Base-by-base conservation (phyloP, 2,888 invertebrate genomes). In the Heliconius charithonia region DNA sequence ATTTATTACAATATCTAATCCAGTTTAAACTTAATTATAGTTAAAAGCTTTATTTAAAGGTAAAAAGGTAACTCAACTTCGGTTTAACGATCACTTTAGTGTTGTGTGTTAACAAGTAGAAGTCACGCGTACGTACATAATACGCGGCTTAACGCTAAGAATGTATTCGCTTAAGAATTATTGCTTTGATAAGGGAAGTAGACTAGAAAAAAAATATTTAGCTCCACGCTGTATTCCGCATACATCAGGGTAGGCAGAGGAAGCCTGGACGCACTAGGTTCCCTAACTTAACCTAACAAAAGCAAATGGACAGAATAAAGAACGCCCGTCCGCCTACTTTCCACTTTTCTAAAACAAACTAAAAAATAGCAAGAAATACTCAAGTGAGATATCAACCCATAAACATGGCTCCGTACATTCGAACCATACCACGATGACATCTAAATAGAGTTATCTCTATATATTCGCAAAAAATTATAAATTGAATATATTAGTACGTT, bases 51-150 rank as follows among this genome's bases (percentile, higher is more conserved):
- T 2, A 71, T 56, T 70, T 77, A 70, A 45, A 74, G 63, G 63
- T 70, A 56, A 56, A 77, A 74, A 65, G 70, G 74, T 74, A 74
- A 70, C 13, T 65, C 73, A 74, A 77, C 74, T 73, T 16, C 45
- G 59, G 32, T 66, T 56, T 70, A 70, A 78, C 69, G 69, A 69
- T 37, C 25, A 73, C 22, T 37, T 78, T 56, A 63, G 32, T 71
- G 32, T 37, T 37, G 32, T 37, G 19, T 63, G 63, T 45, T 71
- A 77, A 71, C 63, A 56, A 3, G 51, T 32, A 63, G 16, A 51
- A 63, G 71, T 77, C 76, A 77, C 76, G 76, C 71, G 32, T 71
- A 51, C 51, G 19, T 62, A 51, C 29, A 32, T 45, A 77, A 77
- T 71, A 51, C 71, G n/a, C 29, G 32, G 27, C 62, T 71, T 72